phyloP scores from a whole-genome alignment of 2,888 invertebrate genomes.

The Trisateles emortualis region DNA sequence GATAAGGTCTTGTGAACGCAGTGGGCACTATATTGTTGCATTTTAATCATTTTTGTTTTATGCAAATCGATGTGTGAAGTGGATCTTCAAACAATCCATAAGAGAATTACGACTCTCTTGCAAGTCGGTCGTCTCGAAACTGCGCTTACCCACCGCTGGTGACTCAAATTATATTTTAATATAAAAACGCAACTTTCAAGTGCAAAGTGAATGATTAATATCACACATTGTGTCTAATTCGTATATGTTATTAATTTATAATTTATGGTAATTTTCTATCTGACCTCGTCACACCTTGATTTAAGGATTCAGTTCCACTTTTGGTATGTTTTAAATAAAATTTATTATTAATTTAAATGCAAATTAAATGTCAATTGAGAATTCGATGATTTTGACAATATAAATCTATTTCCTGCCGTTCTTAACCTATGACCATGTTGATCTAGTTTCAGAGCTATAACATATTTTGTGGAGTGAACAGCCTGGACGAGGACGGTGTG shows the following conservation, averaged over 20 bases:
- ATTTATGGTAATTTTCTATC: conserved; percentile 73
- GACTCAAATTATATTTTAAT: conserved; percentile 48
- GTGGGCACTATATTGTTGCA: conserved; percentile 64
- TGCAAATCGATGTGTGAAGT: conserved; percentile 71
- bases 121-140: conserved; percentile 71
- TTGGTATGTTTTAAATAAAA: conserved; percentile 76
- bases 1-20: conserved; percentile 62
- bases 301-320: conserved; percentile 77
- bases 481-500: conserved; percentile 47
- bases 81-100: conserved; percentile 66
- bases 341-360: conserved; percentile 81
- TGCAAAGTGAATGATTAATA: conserved; percentile 61
- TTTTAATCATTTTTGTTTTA: conserved; percentile 74
- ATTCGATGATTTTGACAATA: conserved; percentile 68
- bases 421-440: conserved; percentile 66
- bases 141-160: conserved; percentile 48
- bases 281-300: conserved; percentile 79
- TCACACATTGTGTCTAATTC: conserved; percentile 48
- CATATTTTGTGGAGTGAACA: conserved; percentile 71
- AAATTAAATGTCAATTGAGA: conserved; percentile 78
- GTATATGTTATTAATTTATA: conserved; percentile 60
- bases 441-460: conserved; percentile 78
- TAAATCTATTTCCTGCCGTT: conserved; percentile 63
- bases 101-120: conserved; percentile 72
- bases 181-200: conserved; percentile 45